Evolutionary conservation across 2,888 invertebrate species (phyloP).

Genomic region (Exephanes ischioxanthus): DNA sequence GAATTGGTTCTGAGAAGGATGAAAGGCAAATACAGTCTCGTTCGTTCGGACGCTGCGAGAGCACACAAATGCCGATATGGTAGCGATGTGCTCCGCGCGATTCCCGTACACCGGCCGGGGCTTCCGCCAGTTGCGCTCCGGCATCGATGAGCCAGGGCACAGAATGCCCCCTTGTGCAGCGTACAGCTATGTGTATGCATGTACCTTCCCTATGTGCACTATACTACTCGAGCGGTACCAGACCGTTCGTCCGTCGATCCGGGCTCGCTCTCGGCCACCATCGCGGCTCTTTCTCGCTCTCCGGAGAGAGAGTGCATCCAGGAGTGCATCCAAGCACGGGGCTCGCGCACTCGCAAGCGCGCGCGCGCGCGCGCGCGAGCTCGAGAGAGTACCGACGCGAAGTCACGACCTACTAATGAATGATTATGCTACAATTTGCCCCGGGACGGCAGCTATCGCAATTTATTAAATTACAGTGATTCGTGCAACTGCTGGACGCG

Average conservation of each 20-base stretch:
- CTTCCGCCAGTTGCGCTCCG: slow-evolving; percentile 35
- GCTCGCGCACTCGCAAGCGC: slow-evolving; percentile 22
- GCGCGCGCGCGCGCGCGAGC: slow-evolving; percentile 57
- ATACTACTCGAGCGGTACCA: slow-evolving; percentile 20
- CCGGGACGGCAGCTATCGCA: slow-evolving; percentile 83
- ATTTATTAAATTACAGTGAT: slow-evolving; percentile 85
- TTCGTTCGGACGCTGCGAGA: background rate
- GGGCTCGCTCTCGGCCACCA: slow-evolving; percentile 22
- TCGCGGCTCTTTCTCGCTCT: slow-evolving; percentile 8
- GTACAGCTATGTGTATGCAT: slow-evolving; percentile 26
- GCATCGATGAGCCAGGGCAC: slow-evolving; percentile 44
- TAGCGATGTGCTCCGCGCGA: background rate
- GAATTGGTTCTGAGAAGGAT: slow-evolving; percentile 39
- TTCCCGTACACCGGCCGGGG: slow-evolving; percentile 5
- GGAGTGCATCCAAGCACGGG: slow-evolving; percentile 52
- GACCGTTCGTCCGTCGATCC: slow-evolving; percentile 45
- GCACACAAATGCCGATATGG: slow-evolving; percentile 23
- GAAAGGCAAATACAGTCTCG: slow-evolving; percentile 21
- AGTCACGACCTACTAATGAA: slow-evolving; percentile 85
- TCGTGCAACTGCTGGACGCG: slow-evolving; percentile 74
- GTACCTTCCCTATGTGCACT: slow-evolving; percentile 31
- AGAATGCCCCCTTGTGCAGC: slow-evolving; percentile 5
- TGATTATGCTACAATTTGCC: slow-evolving; percentile 84
- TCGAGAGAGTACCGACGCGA: slow-evolving; percentile 72
- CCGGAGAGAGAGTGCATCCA: slow-evolving; percentile 27